Percentiles rank a stretch among this genome's conserved stretches.
These are phyloP conservation scores for Urophycis tenuis DNA, from an alignment of 2,797 vertebrate genomes.

Conservation along the genomic window DNA sequence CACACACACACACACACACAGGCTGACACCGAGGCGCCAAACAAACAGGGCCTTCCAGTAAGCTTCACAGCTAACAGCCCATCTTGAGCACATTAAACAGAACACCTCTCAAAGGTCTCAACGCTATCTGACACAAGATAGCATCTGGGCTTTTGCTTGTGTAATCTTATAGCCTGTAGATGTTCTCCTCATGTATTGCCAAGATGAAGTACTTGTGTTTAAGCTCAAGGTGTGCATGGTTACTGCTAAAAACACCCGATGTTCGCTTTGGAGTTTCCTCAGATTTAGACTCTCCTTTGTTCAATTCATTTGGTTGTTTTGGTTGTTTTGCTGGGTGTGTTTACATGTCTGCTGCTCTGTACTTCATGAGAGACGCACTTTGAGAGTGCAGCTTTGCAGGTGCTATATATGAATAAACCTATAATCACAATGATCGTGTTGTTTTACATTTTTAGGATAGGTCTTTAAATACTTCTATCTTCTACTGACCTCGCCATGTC, in stretches of 20 bases:
- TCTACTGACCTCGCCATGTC: neutral
- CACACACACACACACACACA: slow-evolving; percentile 2
- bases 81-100: neutral
- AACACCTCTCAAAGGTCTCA: neutral
- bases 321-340: no score
- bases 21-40: slow-evolving; percentile 22
- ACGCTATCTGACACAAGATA: neutral
- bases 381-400: no score
- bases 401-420: no score
- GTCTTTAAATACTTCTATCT: neutral
- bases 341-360: no score
- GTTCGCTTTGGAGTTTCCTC: neutral
- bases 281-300: no score
- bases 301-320: no score
- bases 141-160: neutral
- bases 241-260: no score
- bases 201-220: neutral
- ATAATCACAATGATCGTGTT: no score
- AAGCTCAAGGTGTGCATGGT: no score
- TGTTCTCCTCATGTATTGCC: neutral
- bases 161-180: neutral
- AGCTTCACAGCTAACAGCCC: slow-evolving; percentile 9
- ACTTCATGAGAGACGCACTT: no score
- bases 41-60: slow-evolving; percentile 44
- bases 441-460: no score